Evolutionary conservation across 1,140 invertebrate species (phyloP).

Genomic region (Listronotus bonariensis): DNA sequence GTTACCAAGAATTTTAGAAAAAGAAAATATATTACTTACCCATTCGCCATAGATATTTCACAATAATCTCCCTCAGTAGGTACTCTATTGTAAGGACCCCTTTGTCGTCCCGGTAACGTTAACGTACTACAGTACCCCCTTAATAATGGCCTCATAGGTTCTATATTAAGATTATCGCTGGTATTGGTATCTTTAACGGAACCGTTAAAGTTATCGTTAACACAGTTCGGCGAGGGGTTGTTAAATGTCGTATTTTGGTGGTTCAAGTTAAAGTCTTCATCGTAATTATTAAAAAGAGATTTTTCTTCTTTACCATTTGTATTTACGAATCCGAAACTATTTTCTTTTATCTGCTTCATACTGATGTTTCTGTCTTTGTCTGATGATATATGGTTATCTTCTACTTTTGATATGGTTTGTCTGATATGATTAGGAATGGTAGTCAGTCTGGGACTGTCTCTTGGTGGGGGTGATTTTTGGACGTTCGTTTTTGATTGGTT

Average conservation of each 20-base stretch:
- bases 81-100: conserved; percentile 54
- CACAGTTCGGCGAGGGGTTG: background rate
- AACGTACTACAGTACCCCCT: conserved; percentile 78
- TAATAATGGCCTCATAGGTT: conserved; percentile 89
- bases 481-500: conserved; percentile 7
- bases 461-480: conserved; percentile 22
- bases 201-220: conserved; percentile 9
- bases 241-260: conserved; percentile 8
- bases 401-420: conserved; percentile 36
- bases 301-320: background rate
- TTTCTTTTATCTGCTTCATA: conserved; percentile 28
- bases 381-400: conserved; percentile 4
- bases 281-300: background rate
- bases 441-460: conserved; percentile 19
- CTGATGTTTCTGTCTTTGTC: conserved; percentile 21
- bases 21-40: conserved; percentile 54
- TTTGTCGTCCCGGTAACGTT: conserved; percentile 62
- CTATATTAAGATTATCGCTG: conserved; percentile 82
- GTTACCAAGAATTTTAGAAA: background rate
- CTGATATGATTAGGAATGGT: conserved; percentile 36
- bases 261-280: conserved; percentile 32
- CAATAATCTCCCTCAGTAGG: conserved; percentile 62
- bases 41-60: conserved; percentile 63
- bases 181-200: conserved; percentile 40
- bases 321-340: conserved; percentile 2